Evolutionary conservation across 1,140 invertebrate genomes (phyloP), one percentile per base, ranked within the genome.

Genomic region (Neodiprion fabricii): DNA sequence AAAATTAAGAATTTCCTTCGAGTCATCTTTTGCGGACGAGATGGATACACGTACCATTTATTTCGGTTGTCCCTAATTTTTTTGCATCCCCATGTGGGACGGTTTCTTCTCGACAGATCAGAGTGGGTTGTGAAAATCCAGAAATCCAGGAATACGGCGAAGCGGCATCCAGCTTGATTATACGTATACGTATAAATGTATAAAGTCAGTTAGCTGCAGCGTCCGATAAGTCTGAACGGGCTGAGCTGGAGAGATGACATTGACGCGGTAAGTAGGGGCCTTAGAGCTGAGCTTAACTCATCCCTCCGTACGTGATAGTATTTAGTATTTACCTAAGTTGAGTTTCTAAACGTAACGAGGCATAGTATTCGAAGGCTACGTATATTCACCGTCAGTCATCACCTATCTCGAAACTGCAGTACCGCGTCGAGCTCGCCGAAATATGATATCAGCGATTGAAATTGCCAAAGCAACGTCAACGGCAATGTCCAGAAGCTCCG

Each of bases 241-340:
- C 83, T 86, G 82, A 85, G 84, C 84, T 85, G 77, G 81, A 85
- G 53, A 86, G 86, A 87, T 88, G 87, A 88, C 87, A 88, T 88
- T 88, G 87, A 88, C 81, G 85, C 79, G 84, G 83, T 85, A 73
- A 71, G 74, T 65, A 70, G 72, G 71, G 83, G 85, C 85, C 85
- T 87, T 87, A 86, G 86, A 86, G 81, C 81, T 83, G 74, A 83
- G 87, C 85, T 88, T 85, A 88, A 86, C 86, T 85, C 81, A 87
- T 87, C 85, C 85, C 86, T 88, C 87, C 85, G 83, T 87, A 85
- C 78, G 81, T 84, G 84, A 86, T 86, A 85, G 84, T 84, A 85
- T 85, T 86, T 86, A 85, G 81, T 75, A 78, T 78, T 78, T 75
- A 72, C 69, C 74, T 78, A 75, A 50, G 70, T 48, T 61, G 40